Conservation (phyloP, 1,140 invertebrate genomes). For the Drosophila busckii region DNA sequence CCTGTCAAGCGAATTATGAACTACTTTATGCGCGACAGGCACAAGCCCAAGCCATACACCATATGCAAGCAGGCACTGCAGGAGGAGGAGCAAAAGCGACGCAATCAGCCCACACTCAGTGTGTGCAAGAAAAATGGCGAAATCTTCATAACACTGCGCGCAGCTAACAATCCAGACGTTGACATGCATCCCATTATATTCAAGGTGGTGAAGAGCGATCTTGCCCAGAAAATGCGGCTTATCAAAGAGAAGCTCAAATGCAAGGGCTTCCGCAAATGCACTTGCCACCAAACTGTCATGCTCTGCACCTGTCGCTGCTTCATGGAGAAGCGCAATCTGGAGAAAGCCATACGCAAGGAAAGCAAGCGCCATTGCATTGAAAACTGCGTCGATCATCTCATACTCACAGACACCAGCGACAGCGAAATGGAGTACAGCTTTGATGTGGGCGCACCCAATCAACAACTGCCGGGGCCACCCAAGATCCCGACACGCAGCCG, state of each 20-base stretch:
- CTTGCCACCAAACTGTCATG: conserved; percentile 54
- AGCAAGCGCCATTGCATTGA: conserved; percentile 28
- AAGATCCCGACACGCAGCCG: neutral
- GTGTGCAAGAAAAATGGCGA: conserved; percentile 55
- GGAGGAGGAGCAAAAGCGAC: neutral
- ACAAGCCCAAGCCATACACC: conserved; percentile 1
- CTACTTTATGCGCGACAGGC: conserved; percentile 39
- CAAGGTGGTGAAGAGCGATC: conserved; percentile 55
- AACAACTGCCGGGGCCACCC: too few species aligned
- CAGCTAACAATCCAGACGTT: conserved; percentile 18
- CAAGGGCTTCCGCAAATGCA: conserved; percentile 60
- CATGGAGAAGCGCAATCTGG: conserved; percentile 43
- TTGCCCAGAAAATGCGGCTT: conserved; percentile 25
- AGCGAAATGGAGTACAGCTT: conserved; percentile 66
- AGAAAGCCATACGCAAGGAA: conserved; percentile 37
- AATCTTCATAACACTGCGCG: conserved; percentile 54
- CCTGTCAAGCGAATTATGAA: conserved; percentile 56
- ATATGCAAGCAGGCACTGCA: conserved; percentile 8
- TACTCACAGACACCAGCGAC: conserved; percentile 67
- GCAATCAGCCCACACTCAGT: conserved; percentile 36
- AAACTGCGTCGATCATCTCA: conserved; percentile 32
- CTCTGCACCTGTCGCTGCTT: conserved; percentile 53
- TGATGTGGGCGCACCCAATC: conserved; percentile 51
- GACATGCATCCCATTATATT: conserved; percentile 62
- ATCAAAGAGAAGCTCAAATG: conserved; percentile 50